Evolutionary conservation across 1,140 invertebrate species (phyloP), one percentile per base, ranked within the genome.

Genomic region (Delia radicum): DNA sequence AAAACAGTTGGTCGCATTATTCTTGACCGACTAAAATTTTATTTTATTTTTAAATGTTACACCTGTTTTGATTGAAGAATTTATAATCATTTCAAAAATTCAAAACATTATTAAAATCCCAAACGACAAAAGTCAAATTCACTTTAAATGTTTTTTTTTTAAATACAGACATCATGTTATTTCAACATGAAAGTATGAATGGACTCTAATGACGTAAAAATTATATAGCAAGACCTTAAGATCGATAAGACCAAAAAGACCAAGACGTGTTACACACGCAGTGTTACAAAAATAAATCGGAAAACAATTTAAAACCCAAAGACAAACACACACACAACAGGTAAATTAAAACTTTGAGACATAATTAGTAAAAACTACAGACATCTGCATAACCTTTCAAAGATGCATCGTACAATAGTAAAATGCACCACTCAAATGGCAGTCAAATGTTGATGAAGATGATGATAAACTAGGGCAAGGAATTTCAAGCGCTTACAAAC

Each of bases 301-400:
- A 42, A 42, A 42, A n/a, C n/a, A n/a, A 15, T 42, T 42, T 15
- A 10, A 42, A 33, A 33, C 4, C 31, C 31, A 42, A 42, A 42
- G 27, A 65, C 3, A 18, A 15, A 65, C 26, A 27, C 13, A 63
- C 3, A 26, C 12, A 63, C 62, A 65, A 65, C 62, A 65, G 62
- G 62, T 65, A 65, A 27, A 65, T 65, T 65, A 27, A 65, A 13
- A 29, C n/a, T 65, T 65, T 2, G 26, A 31, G 62, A 65, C 62
- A 65, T 65, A 28, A 65, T 65, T 65, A 65, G 21, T 13, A 27
- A 27, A 63, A 65, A 65, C 3, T 4, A 65, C 62, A 65, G 62
- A 65, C 62, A 65, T 65, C 26, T 65, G 62, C 62, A 65, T 65
- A 65, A 65, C 27, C 62, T 65, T 65, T 4, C 12, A 31, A 65